A percentile compares a stretch with the other conserved stretches of the same genome.
Evolutionary conservation across 2,888 invertebrate species (phyloP).

Genomic region (Mythimna vitellina): DNA sequence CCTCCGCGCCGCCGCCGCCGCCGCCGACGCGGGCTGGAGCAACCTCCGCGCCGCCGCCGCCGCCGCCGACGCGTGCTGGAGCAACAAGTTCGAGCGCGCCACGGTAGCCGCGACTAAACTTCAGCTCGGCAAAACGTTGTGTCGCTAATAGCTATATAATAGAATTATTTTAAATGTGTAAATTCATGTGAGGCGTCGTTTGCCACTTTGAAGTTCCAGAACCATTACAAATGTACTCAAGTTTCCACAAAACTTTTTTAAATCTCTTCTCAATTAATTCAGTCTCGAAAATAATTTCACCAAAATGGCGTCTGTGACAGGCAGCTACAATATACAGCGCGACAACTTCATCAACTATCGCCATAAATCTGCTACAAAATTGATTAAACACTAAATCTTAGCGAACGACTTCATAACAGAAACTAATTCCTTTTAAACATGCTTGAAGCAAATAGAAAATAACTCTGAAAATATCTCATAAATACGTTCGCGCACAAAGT

Average conservation of each 20-base stretch:
- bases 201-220: neutral
- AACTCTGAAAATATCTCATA: neutral
- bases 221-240: neutral
- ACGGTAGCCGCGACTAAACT: conserved; percentile 14
- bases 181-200: too few species aligned
- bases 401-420: conserved; percentile 36
- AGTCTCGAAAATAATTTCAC: conserved; percentile 1
- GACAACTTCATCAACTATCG: conserved; percentile 24
- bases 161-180: neutral
- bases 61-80: neutral
- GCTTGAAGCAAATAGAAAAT: conserved; percentile 33
- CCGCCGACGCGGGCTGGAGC: too few species aligned
- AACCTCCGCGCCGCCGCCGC: neutral
- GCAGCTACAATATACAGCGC: conserved; percentile 1
- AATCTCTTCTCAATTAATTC: neutral
- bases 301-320: conserved; percentile 3
- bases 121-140: neutral
- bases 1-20: too few species aligned
- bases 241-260: neutral
- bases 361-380: conserved; percentile 28
- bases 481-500: conserved; percentile 6
- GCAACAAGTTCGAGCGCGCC: conserved; percentile 14
- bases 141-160: neutral
- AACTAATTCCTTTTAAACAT: conserved; percentile 29
- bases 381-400: conserved; percentile 40